Evolutionary conservation across 2,113 vertebrate species (phyloP).

Genomic region (Eublepharis macularius): DNA sequence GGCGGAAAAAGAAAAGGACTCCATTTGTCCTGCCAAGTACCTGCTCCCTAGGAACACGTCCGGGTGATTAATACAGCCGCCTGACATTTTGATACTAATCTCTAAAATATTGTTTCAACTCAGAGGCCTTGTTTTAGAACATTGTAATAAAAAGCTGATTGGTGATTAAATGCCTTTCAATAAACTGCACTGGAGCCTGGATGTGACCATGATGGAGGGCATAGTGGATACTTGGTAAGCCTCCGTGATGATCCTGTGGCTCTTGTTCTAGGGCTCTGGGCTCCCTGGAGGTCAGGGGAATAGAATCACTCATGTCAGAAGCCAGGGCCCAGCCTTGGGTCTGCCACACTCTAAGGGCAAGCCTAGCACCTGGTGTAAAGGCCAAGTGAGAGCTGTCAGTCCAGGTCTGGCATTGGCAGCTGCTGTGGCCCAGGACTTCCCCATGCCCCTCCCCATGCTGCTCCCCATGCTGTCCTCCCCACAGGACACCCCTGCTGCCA

Average conservation of each 20-base stretch:
- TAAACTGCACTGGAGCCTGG: background rate
- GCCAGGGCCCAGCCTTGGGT: background rate
- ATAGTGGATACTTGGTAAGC: constrained; percentile 16
- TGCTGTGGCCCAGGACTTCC: no score
- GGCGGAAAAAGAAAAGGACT: constrained; percentile 33
- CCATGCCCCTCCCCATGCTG: no score
- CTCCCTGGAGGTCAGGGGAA: background rate
- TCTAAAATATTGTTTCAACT: constrained; percentile 46
- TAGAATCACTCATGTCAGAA: background rate
- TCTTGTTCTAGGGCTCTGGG: constrained; percentile 4
- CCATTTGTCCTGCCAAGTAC: constrained; percentile 37
- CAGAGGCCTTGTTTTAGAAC: constrained; percentile 19
- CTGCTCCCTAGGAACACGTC: constrained; percentile 13
- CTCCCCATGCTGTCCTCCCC: no score
- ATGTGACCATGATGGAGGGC: constrained; percentile 23
- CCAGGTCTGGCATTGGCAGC: background rate
- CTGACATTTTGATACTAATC: constrained; percentile 30
- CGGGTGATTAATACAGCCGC: constrained; percentile 18
- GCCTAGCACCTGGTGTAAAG: background rate
- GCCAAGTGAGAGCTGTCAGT: background rate
- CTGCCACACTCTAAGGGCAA: background rate
- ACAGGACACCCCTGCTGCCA: no score
- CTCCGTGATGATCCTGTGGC: background rate
- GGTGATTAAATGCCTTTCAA: constrained; percentile 8
- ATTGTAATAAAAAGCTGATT: constrained; percentile 7